Conservation (phyloP, 2,797 vertebrate genomes). For the Phoeniculus purpureus region DNA sequence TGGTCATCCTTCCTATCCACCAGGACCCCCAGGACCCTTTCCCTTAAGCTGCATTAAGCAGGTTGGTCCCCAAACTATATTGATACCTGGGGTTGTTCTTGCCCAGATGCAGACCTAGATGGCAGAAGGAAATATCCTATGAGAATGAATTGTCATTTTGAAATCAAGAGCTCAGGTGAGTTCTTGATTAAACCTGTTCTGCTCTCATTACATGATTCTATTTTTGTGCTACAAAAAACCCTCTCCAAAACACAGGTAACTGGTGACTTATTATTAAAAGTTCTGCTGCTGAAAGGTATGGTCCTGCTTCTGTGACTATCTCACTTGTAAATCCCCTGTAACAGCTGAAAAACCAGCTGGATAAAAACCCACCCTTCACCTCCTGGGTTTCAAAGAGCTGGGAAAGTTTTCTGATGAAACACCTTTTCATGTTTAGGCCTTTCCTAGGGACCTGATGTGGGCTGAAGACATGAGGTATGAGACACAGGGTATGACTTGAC, state of each 20-base stretch:
- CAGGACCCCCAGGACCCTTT: too few relatives aligned
- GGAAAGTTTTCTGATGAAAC: background rate
- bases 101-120: too few relatives aligned
- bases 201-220: background rate
- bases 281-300: background rate
- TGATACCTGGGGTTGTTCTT: too few relatives aligned
- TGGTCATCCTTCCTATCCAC: too few relatives aligned
- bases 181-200: conserved; percentile 2
- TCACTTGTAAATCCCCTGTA: background rate
- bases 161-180: background rate
- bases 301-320: background rate
- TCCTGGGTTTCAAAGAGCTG: background rate
- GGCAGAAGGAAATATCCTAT: background rate
- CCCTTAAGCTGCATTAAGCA: too few relatives aligned
- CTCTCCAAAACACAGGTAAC: background rate
- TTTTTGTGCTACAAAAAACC: background rate
- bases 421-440: background rate
- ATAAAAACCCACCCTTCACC: background rate
- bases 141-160: background rate
- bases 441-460: background rate
- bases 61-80: too few relatives aligned
- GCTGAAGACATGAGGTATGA: background rate
- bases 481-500: background rate
- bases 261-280: background rate
- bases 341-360: background rate